Percentiles rank a stretch among this genome's conserved stretches.
These are phyloP conservation scores for Ceratina calcarata DNA, from an alignment of 1,140 invertebrate species.

Conservation along the genomic window DNA sequence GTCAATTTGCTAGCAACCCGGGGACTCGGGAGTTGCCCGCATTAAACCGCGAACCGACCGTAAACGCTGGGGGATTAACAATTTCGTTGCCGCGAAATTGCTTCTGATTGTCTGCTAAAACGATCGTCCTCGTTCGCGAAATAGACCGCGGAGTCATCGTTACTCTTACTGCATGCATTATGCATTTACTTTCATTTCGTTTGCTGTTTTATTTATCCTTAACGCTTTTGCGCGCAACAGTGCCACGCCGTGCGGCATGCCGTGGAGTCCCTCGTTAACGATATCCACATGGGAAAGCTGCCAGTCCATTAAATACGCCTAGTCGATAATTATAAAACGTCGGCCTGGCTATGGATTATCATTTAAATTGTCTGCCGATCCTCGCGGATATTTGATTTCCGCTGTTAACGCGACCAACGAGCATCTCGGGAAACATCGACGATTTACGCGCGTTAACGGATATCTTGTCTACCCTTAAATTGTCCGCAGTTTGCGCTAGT, in stretches of 20 bases:
- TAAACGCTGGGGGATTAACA: not conserved
- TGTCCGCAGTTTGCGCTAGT: not conserved
- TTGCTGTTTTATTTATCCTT: conserved; percentile 47
- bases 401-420: not conserved
- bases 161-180: conserved; percentile 51
- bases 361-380: not conserved
- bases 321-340: conserved; percentile 29
- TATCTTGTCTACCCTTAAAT: not conserved
- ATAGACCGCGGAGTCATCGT: conserved; percentile 40
- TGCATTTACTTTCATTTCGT: conserved; percentile 51
- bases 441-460: not conserved
- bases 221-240: conserved; percentile 49
- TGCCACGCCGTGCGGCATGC: conserved; percentile 11
- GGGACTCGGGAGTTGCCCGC: too few relatives aligned
- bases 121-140: conserved; percentile 40
- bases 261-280: conserved; percentile 19
- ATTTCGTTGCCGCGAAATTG: conserved; percentile 33
- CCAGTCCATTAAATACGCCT: conserved; percentile 15
- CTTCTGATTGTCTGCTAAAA: conserved; percentile 9
- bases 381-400: not conserved
- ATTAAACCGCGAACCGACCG: too few relatives aligned
- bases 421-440: not conserved
- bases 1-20: not conserved
- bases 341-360: conserved; percentile 3
- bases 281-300: conserved; percentile 27